These are phyloP conservation scores for Spodoptera picta DNA, from an alignment of 2,888 invertebrate species.

Conservation along the genomic window DNA sequence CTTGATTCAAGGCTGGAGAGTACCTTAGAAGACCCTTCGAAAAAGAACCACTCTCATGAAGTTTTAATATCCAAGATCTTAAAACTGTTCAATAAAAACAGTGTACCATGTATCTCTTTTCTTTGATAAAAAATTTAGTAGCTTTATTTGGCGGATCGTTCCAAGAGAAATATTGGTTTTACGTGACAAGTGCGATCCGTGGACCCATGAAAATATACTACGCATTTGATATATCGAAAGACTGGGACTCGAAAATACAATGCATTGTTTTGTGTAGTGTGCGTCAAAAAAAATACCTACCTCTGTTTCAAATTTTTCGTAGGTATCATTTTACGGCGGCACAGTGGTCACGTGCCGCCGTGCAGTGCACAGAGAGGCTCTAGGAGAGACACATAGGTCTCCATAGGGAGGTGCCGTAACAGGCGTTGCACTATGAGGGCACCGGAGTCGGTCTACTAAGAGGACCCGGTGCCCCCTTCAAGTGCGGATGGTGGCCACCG, in stretches of 20 bases:
- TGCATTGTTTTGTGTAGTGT: conserved; percentile 46
- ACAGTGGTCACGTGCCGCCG: too few relatives aligned
- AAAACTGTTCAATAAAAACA: conserved; percentile 54
- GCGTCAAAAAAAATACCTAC: conserved; percentile 2
- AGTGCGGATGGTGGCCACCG: too few relatives aligned
- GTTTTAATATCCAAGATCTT: conserved; percentile 29
- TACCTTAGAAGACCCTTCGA: too few relatives aligned
- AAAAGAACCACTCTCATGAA: background rate
- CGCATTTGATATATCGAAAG: conserved; percentile 60
- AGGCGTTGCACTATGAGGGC: too few relatives aligned
- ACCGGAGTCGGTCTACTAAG: too few relatives aligned
- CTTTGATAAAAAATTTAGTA: conserved; percentile 66
- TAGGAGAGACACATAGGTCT: too few relatives aligned
- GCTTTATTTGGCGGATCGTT: conserved; percentile 68
- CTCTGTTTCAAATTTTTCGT: too few relatives aligned
- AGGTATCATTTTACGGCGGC: too few relatives aligned
- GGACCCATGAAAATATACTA: conserved; percentile 63
- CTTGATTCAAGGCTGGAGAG: too few relatives aligned
- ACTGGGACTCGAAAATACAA: conserved; percentile 31
- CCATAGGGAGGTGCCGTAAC: too few relatives aligned
- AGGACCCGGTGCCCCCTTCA: too few relatives aligned
- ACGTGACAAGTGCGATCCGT: conserved; percentile 71
- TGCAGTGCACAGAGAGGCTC: too few relatives aligned
- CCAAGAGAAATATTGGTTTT: conserved; percentile 71
- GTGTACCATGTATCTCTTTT: conserved; percentile 56